Evolutionary conservation across 2,797 vertebrate species (phyloP).

Genomic region (Sparidentex hasta): DNA sequence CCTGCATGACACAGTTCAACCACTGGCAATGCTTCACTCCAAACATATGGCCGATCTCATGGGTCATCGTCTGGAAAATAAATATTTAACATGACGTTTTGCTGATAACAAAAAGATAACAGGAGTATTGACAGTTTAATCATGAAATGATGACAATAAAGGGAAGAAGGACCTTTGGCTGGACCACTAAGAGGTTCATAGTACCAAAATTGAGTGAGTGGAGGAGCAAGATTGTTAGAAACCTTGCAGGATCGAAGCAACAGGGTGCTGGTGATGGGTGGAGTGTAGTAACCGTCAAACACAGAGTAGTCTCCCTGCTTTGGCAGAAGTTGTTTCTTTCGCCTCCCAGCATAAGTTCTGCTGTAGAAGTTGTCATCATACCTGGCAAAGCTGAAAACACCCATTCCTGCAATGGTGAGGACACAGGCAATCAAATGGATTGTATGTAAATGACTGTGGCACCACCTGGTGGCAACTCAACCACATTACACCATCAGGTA

Average conservation of each 20-base stretch:
- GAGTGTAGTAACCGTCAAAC: slow-evolving; percentile 85
- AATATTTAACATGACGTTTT: not conserved
- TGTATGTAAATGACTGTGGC: slow-evolving; percentile 7
- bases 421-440: not conserved
- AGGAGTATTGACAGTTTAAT: slow-evolving; percentile 1
- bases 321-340: slow-evolving; percentile 68
- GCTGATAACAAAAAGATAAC: not conserved
- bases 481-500: slow-evolving; percentile 28
- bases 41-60: slow-evolving; percentile 87
- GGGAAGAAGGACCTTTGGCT: not conserved
- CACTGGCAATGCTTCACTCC: slow-evolving; percentile 86
- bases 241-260: slow-evolving; percentile 88
- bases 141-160: slow-evolving; percentile 13
- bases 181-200: slow-evolving; percentile 15
- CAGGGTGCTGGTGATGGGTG: slow-evolving; percentile 83
- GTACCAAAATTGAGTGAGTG: not conserved
- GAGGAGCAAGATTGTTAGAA: slow-evolving; percentile 9
- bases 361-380: slow-evolving; percentile 88
- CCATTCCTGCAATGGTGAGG: slow-evolving; percentile 82
- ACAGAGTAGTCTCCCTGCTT: slow-evolving; percentile 82
- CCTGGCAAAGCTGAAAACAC: slow-evolving; percentile 91
- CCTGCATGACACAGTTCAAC: slow-evolving; percentile 86
- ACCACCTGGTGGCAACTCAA: slow-evolving; percentile 59
- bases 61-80: slow-evolving; percentile 81
- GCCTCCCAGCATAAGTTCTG: slow-evolving; percentile 76